phyloP scores from a whole-genome alignment of 2,113 vertebrate species.

The Tretioscincus oriximinensis region DNA sequence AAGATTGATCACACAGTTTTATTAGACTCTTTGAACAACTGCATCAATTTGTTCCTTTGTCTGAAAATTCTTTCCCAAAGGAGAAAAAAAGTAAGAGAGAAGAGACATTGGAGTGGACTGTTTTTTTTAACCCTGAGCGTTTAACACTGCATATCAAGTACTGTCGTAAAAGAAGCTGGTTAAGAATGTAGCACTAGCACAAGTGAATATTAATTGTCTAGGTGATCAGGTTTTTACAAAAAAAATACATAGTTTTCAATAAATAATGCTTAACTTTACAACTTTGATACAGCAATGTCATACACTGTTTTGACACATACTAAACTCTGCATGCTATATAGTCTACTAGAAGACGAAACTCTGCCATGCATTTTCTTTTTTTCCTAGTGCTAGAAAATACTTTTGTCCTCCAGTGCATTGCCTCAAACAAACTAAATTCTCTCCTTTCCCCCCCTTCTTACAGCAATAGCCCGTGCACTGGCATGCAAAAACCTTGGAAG shows the following conservation, averaged over 20 bases:
- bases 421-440: constrained; percentile 68
- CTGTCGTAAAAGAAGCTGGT: constrained; percentile 75
- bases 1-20: constrained; percentile 80
- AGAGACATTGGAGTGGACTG: constrained; percentile 77
- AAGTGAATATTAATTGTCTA: constrained; percentile 79
- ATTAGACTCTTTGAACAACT: constrained; percentile 79
- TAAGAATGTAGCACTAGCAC: constrained; percentile 74
- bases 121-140: constrained; percentile 79
- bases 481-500: constrained; percentile 79
- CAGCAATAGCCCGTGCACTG: constrained; percentile 70
- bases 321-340: constrained; percentile 83
- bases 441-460: constrained; percentile 54
- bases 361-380: constrained; percentile 77
- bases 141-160: constrained; percentile 80
- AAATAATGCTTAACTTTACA: constrained; percentile 87
- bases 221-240: constrained; percentile 83
- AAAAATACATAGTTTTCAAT: constrained; percentile 87
- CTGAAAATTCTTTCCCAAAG: constrained; percentile 70
- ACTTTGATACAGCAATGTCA: constrained; percentile 85
- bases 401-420: constrained; percentile 73
- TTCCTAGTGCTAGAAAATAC: constrained; percentile 77
- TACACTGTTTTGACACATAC: constrained; percentile 81
- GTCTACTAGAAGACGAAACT: constrained; percentile 78
- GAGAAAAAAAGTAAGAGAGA: constrained; percentile 48
- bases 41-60: constrained; percentile 71